Conservation (phyloP, 2,113 vertebrate species). For the Haemorhous mexicanus region DNA sequence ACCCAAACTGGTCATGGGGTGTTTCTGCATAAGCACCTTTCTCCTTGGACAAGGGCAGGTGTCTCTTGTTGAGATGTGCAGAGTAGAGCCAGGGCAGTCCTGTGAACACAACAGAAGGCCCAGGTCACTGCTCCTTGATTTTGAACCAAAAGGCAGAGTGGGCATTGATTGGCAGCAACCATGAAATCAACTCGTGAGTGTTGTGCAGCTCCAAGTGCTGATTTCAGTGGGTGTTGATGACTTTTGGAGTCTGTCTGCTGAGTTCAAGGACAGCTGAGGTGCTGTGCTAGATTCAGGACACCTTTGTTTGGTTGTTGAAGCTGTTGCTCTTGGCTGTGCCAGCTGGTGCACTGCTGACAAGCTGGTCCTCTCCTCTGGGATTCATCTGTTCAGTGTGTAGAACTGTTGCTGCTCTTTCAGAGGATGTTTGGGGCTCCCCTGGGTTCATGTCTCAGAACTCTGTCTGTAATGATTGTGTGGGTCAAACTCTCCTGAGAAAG, state of each 20-base stretch:
- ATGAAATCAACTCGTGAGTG: background rate
- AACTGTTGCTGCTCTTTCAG: too few species aligned
- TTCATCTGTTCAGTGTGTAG: too few species aligned
- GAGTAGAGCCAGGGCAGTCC: background rate
- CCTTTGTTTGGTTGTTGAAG: background rate
- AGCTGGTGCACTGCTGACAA: background rate
- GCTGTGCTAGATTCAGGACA: background rate
- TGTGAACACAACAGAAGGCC: background rate
- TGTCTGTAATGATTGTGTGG: too few species aligned
- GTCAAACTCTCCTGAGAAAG: too few species aligned
- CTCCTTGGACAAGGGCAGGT: background rate
- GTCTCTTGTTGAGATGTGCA: background rate
- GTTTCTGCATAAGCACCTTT: background rate
- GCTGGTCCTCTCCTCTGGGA: background rate
- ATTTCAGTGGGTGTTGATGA: background rate
- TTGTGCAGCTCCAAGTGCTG: background rate
- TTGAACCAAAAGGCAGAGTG: background rate
- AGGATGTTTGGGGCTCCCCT: too few species aligned
- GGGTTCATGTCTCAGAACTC: too few species aligned
- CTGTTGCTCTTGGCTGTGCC: background rate
- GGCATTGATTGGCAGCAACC: background rate
- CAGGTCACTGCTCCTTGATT: background rate
- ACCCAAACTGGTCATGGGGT: background rate
- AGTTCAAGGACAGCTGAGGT: background rate
- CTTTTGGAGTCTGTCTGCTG: background rate